A percentile compares a stretch with the other conserved stretches of the same genome.
Evolutionary conservation across 2,888 invertebrate genomes (phyloP).

Genomic region (Drosophila borealis): DNA sequence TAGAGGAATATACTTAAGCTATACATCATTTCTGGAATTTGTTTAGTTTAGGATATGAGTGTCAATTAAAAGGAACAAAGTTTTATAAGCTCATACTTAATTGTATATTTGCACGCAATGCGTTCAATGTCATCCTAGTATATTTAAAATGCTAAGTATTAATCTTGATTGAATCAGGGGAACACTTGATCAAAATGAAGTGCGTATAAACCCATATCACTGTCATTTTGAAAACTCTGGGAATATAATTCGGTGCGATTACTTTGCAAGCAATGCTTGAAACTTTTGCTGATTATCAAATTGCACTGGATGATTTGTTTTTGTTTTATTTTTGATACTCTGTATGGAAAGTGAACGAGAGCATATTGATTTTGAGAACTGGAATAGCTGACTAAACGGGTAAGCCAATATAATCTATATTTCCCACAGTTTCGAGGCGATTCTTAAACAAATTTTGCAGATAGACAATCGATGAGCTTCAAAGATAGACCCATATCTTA

Average conservation of each 20-base stretch:
- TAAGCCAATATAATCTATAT: too few species aligned
- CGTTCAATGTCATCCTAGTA: background rate
- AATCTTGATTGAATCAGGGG: background rate
- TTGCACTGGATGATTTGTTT: conserved; percentile 1
- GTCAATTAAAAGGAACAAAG: too few species aligned
- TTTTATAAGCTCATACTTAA: too few species aligned
- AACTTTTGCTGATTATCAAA: conserved; percentile 1
- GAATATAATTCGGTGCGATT: background rate
- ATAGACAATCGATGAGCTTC: too few species aligned
- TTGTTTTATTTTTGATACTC: background rate
- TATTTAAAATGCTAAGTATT: background rate
- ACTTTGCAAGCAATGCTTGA: background rate
- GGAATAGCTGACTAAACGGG: too few species aligned
- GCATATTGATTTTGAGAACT: background rate
- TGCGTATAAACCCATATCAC: background rate
- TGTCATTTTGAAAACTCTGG: background rate
- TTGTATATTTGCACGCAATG: background rate
- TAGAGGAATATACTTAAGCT: too few species aligned
- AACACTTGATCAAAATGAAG: background rate
- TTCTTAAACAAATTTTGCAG: too few species aligned
- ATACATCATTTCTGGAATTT: too few species aligned
- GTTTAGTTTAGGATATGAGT: too few species aligned
- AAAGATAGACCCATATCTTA: too few species aligned
- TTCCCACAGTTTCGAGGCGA: too few species aligned
- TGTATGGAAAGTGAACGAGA: background rate